These are phyloP conservation scores for Engystomops pustulosus DNA, from an alignment of 2,113 vertebrate species.

Conservation along the genomic window DNA sequence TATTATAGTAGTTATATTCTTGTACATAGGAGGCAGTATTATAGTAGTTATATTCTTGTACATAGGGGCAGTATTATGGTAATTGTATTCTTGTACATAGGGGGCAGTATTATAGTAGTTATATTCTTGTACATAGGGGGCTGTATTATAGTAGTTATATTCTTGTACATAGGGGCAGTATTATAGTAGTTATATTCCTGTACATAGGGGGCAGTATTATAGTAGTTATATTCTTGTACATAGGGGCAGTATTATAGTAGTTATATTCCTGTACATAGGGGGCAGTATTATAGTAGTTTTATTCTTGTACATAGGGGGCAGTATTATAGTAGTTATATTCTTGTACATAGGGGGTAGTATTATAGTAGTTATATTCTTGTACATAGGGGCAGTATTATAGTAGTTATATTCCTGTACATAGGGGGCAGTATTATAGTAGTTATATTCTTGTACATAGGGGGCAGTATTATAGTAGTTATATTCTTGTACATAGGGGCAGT, in stretches of 20 bases:
- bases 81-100: constrained; percentile 13
- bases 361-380: constrained; percentile 1
- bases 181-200: constrained; percentile 20
- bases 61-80: constrained; percentile 1
- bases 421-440: constrained; percentile 1
- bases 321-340: constrained; percentile 4
- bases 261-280: background rate
- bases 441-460: background rate
- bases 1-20: constrained; percentile 15
- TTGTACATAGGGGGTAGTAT: background rate
- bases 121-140: constrained; percentile 7
- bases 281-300: background rate
- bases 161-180: background rate
- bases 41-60: constrained; percentile 16
- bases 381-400: background rate
- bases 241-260: constrained; percentile 1
- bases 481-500: too few relatives aligned
- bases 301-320: background rate
- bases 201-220: constrained; percentile 4
- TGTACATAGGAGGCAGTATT: constrained; percentile 5
- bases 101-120: constrained; percentile 8
- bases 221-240: constrained; percentile 1
- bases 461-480: background rate
- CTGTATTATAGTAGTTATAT: constrained; percentile 7
- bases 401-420: constrained; percentile 3